These are phyloP conservation scores for Pelvicachromis taeniatus DNA, from an alignment of 2,113 vertebrate species.

Conservation along the genomic window DNA sequence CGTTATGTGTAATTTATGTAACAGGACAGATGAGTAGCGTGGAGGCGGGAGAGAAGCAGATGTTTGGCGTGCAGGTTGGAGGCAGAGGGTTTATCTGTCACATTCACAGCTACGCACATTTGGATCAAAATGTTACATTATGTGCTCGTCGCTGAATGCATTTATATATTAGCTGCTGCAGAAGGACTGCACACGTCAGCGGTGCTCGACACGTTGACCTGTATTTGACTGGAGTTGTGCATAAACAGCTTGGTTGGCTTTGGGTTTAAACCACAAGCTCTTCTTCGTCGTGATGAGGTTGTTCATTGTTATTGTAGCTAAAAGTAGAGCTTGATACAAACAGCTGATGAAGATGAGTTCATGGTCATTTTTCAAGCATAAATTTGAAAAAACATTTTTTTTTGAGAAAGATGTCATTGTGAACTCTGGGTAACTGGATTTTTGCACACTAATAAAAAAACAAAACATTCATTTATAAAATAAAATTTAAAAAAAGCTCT, in stretches of 20 bases:
- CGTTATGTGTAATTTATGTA: neutral
- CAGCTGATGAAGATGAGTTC: neutral
- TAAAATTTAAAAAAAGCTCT: rapidly evolving
- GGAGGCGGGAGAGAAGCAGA: neutral
- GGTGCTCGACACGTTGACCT: neutral
- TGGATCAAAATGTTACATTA: neutral
- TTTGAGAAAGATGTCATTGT: neutral
- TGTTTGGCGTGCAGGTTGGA: neutral
- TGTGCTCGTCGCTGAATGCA: neutral
- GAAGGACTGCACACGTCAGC: neutral
- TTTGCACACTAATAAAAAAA: neutral
- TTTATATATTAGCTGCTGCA: neutral
- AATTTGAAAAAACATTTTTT: too few species aligned
- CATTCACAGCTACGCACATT: too few species aligned
- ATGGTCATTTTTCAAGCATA: neutral
- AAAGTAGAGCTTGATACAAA: neutral
- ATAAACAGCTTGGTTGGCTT: neutral
- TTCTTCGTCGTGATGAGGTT: neutral
- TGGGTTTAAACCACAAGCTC: too few species aligned
- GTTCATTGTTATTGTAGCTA: neutral
- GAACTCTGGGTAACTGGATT: too few species aligned
- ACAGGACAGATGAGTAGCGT: neutral
- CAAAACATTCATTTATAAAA: neutral
- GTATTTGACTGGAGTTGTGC: neutral
- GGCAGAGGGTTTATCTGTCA: neutral